Conservation (phyloP, 1,140 invertebrate genomes). For the Solen grandis region DNA sequence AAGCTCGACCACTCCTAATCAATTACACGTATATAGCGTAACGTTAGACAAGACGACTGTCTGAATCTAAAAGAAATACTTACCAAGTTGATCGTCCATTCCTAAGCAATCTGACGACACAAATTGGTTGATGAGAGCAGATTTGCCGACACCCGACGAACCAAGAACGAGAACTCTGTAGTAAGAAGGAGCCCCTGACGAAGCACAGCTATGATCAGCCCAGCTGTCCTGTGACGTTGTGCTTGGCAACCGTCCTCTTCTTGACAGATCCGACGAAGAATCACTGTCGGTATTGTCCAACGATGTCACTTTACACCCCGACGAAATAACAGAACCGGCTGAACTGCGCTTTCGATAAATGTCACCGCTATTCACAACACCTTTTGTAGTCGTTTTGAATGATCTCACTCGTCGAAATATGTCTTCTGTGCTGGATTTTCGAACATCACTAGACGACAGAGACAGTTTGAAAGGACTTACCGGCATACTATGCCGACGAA, state of each 20-base stretch:
- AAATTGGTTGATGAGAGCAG: slow-evolving; percentile 93
- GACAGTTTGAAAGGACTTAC: slow-evolving; percentile 46
- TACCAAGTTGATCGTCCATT: slow-evolving; percentile 52
- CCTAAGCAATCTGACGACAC: slow-evolving; percentile 96
- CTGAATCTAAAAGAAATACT: too few relatives aligned
- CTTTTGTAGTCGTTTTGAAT: slow-evolving; percentile 93
- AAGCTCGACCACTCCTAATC: too few relatives aligned
- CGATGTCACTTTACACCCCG: slow-evolving; percentile 48
- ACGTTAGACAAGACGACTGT: too few relatives aligned
- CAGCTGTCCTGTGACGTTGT: slow-evolving; percentile 56
- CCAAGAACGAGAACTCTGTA: slow-evolving; percentile 92
- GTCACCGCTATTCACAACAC: slow-evolving; percentile 94
- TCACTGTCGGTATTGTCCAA: slow-evolving; percentile 30
- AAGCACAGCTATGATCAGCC: slow-evolving; percentile 35
- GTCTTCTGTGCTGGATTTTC: slow-evolving; percentile 1
- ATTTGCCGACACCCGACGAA: slow-evolving; percentile 93
- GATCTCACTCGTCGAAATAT: slow-evolving; percentile 86
- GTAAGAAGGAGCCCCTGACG: slow-evolving; percentile 66
- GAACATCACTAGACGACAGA: slow-evolving; percentile 43
- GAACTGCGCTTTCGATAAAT: slow-evolving; percentile 87
- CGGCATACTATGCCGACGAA: slow-evolving; percentile 52
- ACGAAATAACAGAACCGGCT: slow-evolving; percentile 82
- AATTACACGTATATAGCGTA: too few relatives aligned
- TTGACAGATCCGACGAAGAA: slow-evolving; percentile 17
- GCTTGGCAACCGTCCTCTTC: slow-evolving; percentile 42